Percentiles rank a stretch among this genome's conserved stretches.
phyloP scores from a whole-genome alignment of 2,113 vertebrate species.

The Paramisgurnus dabryanus region DNA sequence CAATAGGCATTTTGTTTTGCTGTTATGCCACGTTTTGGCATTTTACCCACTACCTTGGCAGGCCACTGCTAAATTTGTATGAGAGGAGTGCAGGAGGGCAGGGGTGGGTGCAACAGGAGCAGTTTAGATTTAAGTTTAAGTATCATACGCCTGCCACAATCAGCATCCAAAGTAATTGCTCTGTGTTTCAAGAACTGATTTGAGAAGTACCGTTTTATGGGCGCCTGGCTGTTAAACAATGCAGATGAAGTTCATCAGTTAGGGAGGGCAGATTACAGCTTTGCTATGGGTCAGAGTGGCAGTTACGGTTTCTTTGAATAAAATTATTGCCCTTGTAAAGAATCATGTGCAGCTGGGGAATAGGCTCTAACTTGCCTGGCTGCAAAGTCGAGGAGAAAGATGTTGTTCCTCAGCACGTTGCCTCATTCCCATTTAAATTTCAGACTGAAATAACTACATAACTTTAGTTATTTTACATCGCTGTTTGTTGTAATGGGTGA shows the following conservation, averaged over 20 bases:
- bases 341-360: slow-evolving; percentile 42
- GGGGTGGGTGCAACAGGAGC: neutral
- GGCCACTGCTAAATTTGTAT: slow-evolving; percentile 53
- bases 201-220: neutral
- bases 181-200: neutral
- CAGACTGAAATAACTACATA: slow-evolving; percentile 14
- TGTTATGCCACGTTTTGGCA: slow-evolving; percentile 59
- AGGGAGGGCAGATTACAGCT: slow-evolving; percentile 54
- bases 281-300: slow-evolving; percentile 30
- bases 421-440: slow-evolving; percentile 2
- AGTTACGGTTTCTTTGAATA: slow-evolving; percentile 38
- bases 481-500: slow-evolving; percentile 1
- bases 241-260: slow-evolving; percentile 43
- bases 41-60: slow-evolving; percentile 50
- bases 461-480: slow-evolving; percentile 7
- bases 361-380: neutral
- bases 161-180: neutral
- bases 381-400: neutral
- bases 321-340: slow-evolving; percentile 47
- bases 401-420: slow-evolving; percentile 21
- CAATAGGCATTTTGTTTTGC: slow-evolving; percentile 67
- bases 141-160: slow-evolving; percentile 6
- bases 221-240: slow-evolving; percentile 16
- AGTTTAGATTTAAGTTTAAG: neutral
- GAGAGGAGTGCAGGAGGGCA: neutral